Base-by-base conservation (phyloP, 2,113 vertebrate species). In the Lophochroa leadbeateri region DNA sequence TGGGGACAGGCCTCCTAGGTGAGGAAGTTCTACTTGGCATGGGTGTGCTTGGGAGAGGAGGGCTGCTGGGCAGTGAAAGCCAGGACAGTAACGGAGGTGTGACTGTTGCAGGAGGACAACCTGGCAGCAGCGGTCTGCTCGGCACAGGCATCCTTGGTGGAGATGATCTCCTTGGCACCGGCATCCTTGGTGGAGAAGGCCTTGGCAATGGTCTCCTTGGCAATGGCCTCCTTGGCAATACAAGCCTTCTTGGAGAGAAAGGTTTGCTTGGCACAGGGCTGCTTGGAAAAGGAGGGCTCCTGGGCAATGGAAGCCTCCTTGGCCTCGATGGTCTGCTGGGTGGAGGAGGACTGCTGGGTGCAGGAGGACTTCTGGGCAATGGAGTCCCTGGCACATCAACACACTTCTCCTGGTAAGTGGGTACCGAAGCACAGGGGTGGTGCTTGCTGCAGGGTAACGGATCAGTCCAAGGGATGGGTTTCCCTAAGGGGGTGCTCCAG, bases 301-400 rank as follows among this genome's bases (percentile, higher is more conserved):
- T 87, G 20, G 78, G 95, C 77, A 91, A 94, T 81, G 93, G 96
- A 83, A 95, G 76, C 29, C 68, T 94, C 2, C 91, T 96, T 60
- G 91, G 74, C 35, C 76, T 86, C 0, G 0, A 15, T 18, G 55
- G 90, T 29, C 78, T 95, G 23, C 90, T 93, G 31, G 35, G 71
- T 20, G 69, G 13, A 50, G 86, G 43, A 37, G 37, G 37, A 37
- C 37, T 37, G 37, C 37, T 37, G 37, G 37, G 37, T 37, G 37
- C 37, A 37, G 37, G 37, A 60, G 44, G 61, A 18, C 53, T 94
- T 17, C 17, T 92, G 39, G 67, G 57, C 29, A 28, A 5, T 5
- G 81, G 31, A 21, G 28, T 21, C 49, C 23, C 41, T 23, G 31
- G 3, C 20, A 31, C 41, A 17, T 27, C 90, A 14, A 27, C 85